Evolutionary conservation across 1,140 invertebrate genomes (phyloP).

Genomic region (Drosophila sechellia): DNA sequence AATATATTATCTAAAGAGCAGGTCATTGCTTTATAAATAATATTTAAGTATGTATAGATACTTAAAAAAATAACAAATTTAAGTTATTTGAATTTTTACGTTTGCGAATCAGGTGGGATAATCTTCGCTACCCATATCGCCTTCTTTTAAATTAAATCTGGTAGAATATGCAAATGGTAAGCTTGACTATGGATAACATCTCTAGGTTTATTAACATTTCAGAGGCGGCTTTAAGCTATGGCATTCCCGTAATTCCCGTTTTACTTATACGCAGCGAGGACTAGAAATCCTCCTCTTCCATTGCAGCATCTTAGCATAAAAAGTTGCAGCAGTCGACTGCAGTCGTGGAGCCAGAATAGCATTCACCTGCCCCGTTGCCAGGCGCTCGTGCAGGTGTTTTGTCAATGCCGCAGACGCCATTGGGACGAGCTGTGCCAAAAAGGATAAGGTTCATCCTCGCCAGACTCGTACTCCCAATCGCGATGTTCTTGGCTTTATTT

Average conservation of each 20-base stretch:
- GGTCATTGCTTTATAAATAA: too few relatives aligned
- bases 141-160: neutral
- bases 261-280: neutral
- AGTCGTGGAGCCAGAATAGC: neutral
- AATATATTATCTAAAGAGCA: too few relatives aligned
- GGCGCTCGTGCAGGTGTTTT: conserved; percentile 67
- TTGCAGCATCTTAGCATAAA: conserved; percentile 38
- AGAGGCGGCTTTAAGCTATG: too few relatives aligned
- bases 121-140: neutral
- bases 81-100: too few relatives aligned
- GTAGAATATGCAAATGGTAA: neutral
- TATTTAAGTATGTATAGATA: too few relatives aligned
- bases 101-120: neutral
- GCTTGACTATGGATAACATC: conserved; percentile 1
- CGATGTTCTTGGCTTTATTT: conserved; percentile 61
- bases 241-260: neutral
- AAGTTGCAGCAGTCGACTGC: conserved; percentile 15
- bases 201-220: neutral
- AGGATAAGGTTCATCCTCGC: conserved; percentile 8
- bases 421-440: conserved; percentile 20
- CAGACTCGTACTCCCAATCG: conserved; percentile 6
- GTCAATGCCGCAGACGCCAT: conserved; percentile 66
- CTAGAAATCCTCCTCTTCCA: neutral
- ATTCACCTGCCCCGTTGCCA: conserved; percentile 7
- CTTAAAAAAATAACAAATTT: too few relatives aligned